Conservation (phyloP, 1,140 invertebrate species). For the Temnothorax nylanderi region DNA sequence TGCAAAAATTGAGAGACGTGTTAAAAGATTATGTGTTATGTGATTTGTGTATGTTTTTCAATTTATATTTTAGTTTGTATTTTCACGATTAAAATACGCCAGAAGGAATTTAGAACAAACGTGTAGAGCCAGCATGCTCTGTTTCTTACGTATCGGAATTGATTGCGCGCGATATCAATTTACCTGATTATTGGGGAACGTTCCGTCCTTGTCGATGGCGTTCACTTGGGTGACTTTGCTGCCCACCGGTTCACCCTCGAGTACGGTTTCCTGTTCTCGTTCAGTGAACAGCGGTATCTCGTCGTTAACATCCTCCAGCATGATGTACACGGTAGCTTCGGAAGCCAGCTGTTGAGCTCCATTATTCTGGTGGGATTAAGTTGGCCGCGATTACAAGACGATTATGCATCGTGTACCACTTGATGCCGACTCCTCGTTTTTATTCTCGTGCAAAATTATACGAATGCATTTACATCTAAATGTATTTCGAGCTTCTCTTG, state of each 20-base stretch:
- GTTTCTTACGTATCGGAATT: not conserved
- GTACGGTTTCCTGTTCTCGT: conserved; percentile 96
- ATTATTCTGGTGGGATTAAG: conserved; percentile 91
- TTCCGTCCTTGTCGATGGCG: conserved; percentile 98
- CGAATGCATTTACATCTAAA: not conserved
- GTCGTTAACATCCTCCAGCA: conserved; percentile 98
- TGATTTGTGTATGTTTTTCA: not conserved
- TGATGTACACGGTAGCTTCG: conserved; percentile 96
- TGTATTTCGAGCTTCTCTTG: not conserved
- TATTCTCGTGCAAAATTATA: not conserved
- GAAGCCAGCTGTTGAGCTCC: conserved; percentile 97
- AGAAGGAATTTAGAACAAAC: not conserved
- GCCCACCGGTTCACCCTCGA: conserved; percentile 96
- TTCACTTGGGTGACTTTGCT: conserved; percentile 98
- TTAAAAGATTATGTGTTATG: not conserved
- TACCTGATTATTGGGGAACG: conserved; percentile 97
- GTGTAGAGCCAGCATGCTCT: not conserved
- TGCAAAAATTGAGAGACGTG: not conserved
- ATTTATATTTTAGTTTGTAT: not conserved
- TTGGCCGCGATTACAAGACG: conserved; percentile 24
- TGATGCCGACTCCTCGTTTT: not conserved
- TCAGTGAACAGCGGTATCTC: conserved; percentile 98
- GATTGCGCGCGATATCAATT: conserved; percentile 61
- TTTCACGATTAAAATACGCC: not conserved
- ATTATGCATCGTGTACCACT: not conserved